These are phyloP conservation scores for Microcebus lehilahytsara DNA, from an alignment of 2,113 vertebrate species.

Conservation along the genomic window DNA sequence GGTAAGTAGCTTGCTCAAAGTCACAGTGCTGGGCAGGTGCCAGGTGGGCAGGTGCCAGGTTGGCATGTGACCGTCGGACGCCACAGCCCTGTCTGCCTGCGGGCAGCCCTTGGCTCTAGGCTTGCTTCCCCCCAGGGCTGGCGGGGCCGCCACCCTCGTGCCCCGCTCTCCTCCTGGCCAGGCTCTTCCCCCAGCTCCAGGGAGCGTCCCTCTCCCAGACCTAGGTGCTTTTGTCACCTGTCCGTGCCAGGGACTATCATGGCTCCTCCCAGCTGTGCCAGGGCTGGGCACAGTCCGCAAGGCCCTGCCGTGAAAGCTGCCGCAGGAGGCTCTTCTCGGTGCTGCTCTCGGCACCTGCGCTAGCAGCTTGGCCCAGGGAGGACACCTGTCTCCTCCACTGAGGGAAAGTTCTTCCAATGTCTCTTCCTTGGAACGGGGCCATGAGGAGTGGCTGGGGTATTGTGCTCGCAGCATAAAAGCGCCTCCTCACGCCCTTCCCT, in stretches of 20 bases:
- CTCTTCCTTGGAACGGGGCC: rapidly evolving
- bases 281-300: background rate
- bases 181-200: background rate
- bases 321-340: background rate
- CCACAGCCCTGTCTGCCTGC: background rate
- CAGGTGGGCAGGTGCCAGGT: no score
- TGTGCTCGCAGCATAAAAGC: rapidly evolving
- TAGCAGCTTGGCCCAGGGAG: background rate
- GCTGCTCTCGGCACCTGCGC: background rate
- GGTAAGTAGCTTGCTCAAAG: background rate
- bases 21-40: background rate
- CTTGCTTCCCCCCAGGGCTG: background rate
- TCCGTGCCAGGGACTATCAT: background rate
- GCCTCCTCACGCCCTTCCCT: rapidly evolving
- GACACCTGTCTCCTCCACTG: background rate
- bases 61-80: rapidly evolving
- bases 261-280: background rate
- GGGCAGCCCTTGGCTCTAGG: background rate
- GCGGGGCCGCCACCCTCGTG: no score
- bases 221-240: background rate
- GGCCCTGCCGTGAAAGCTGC: background rate
- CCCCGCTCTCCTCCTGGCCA: background rate
- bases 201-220: background rate
- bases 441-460: background rate
- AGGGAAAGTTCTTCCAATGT: background rate